Base-by-base conservation (phyloP, 2,888 invertebrate genomes). In the Pammene aurita region DNA sequence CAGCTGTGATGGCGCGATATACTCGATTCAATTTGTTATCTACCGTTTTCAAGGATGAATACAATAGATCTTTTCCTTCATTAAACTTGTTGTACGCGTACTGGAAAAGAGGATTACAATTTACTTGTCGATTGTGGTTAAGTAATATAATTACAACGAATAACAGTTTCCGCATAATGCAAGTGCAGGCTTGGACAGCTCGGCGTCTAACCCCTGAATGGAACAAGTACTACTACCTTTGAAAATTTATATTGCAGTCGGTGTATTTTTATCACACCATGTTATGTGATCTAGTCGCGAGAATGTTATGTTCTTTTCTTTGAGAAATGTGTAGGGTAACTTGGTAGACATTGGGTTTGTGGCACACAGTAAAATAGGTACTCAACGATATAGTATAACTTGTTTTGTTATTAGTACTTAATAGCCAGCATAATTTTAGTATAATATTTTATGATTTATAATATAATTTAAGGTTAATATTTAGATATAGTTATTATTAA, bases 81-180 rank as follows among this genome's bases (percentile, higher is more conserved):
- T 13, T n/a, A 9, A 62, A 41, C 7, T 41, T 50, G n/a, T 52
- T n/a, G 35, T n/a, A 18, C 34, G 86, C 7, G 5, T 57, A 71
- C 18, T 80, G 75, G 6, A 81, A 70, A 14, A 83, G 38, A 6
- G 76, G 73, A 4, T 54, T 38, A 71, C 83, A 78, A 42, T 72
- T 72, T 2, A 78, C 80, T 71, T 70, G 72, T 67, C 76, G 71
- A 64, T 75, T 77, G 54, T 75, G 72, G 13, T 46, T 54, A 38
- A 75, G 61, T 18, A 79, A 54, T 50, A 75, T 68, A 26, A 75
- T 35, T 35, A 78, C 26, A 56, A 75, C 46, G n/a, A 74, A 55
- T 34, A 72, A 35, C 34, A 70, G 13, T 60, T 71, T 63, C 69
- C 74, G 76, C 78, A 79, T 78, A 58, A n/a, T 10, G 34, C n/a